A percentile compares a stretch with the other conserved stretches of the same genome.
phyloP scores from a whole-genome alignment of 2,113 vertebrate species.

The Aegithalos caudatus region DNA sequence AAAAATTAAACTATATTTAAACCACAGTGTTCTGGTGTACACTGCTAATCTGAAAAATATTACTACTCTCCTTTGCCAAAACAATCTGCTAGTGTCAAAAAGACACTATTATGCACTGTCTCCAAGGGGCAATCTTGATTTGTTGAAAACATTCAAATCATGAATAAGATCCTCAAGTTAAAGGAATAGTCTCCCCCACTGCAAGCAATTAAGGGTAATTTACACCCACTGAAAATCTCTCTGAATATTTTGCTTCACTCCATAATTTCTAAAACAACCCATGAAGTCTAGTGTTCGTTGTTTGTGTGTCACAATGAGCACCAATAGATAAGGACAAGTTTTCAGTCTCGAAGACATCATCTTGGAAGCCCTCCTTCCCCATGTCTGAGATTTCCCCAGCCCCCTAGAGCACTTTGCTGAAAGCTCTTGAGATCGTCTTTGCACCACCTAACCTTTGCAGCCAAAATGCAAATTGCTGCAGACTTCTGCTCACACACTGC shows the following conservation, averaged over 20 bases:
- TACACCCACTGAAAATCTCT: conserved; percentile 55
- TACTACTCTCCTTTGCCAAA: neutral
- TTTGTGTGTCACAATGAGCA: neutral
- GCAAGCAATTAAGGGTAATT: conserved; percentile 52
- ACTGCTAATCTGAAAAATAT: conserved; percentile 1
- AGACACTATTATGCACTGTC: neutral
- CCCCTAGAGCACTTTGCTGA: neutral
- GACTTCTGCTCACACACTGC: neutral
- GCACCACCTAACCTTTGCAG: neutral
- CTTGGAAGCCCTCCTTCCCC: neutral
- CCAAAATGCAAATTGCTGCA: neutral
- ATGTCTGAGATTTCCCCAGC: neutral
- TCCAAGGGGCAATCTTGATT: neutral
- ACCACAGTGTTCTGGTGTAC: neutral
- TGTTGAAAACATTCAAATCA: conserved; percentile 28
- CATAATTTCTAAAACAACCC: neutral
- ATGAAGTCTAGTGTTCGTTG: neutral
- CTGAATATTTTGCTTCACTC: conserved; percentile 45
- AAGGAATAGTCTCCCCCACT: neutral
- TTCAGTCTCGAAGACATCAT: neutral
- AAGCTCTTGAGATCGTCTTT: neutral
- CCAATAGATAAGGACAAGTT: neutral
- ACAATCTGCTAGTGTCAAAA: conserved; percentile 42
- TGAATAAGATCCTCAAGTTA: conserved; percentile 33
- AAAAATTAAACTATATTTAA: conserved; percentile 29